A percentile compares a stretch with the other conserved stretches of the same genome.
Conservation (phyloP, 2,888 invertebrate genomes). For the Octonoba sinensis region DNA sequence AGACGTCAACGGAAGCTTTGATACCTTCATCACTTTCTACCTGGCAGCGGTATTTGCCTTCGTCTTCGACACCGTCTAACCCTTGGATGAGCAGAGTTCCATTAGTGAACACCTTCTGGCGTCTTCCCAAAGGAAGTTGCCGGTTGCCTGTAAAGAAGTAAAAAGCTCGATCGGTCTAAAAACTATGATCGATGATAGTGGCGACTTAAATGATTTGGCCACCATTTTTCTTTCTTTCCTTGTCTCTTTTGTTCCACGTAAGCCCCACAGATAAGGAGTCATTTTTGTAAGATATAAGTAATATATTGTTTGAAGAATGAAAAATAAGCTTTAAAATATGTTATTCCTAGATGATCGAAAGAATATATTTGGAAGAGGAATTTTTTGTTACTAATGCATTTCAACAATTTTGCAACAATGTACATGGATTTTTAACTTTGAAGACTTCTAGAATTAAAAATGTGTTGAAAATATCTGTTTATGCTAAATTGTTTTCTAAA, state of each 20-base stretch:
- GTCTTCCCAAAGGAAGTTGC: slow-evolving; percentile 63
- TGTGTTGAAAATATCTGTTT: no score
- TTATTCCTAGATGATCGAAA: no score
- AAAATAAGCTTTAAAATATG: no score
- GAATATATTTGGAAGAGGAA: no score
- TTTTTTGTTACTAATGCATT: no score
- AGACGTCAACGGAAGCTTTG: slow-evolving; percentile 64
- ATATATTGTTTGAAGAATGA: no score
- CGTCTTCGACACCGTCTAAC: slow-evolving; percentile 60
- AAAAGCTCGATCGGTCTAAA: not conserved
- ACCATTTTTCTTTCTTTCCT: not conserved
- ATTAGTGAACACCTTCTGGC: slow-evolving; percentile 63
- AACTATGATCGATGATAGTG: slow-evolving; percentile 38
- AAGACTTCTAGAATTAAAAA: no score
- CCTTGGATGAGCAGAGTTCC: slow-evolving; percentile 62
- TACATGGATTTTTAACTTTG: no score
- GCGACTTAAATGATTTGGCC: slow-evolving; percentile 43
- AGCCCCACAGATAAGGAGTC: no score
- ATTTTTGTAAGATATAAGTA: no score
- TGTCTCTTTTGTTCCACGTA: not conserved
- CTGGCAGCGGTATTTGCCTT: slow-evolving; percentile 64
- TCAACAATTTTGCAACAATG: no score
- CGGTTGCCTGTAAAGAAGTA: slow-evolving; percentile 45
- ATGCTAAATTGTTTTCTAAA: no score
- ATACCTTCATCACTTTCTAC: slow-evolving; percentile 64